phyloP scores from a whole-genome alignment of 2,113 vertebrate species.

The Cathartes aura region DNA sequence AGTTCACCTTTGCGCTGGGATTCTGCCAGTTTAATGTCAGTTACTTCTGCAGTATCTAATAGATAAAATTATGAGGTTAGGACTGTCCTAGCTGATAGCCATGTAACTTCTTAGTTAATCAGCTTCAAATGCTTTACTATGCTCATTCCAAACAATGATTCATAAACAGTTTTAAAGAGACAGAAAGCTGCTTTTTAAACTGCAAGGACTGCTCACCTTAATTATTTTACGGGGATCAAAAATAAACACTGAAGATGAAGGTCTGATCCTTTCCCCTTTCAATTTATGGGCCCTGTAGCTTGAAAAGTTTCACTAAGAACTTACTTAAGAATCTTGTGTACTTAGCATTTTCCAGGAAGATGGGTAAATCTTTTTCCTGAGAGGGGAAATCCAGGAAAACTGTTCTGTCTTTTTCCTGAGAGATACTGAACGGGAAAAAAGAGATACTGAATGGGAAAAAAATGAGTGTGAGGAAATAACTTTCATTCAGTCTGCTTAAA shows the following conservation, averaged over 20 bases:
- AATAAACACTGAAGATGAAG: background rate
- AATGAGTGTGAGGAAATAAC: background rate
- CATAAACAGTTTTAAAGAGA: background rate
- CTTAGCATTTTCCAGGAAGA: background rate
- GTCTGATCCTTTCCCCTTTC: background rate
- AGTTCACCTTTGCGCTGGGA: background rate
- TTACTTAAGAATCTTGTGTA: background rate
- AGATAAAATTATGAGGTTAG: background rate
- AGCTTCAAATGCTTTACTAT: background rate
- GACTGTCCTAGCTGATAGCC: background rate
- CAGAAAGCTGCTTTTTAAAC: background rate
- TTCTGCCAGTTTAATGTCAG: slow-evolving; percentile 10
- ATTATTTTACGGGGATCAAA: background rate
- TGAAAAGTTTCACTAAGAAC: background rate
- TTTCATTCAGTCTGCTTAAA: background rate
- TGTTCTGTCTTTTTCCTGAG: background rate
- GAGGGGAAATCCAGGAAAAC: background rate
- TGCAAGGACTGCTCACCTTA: background rate
- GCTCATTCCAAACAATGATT: background rate
- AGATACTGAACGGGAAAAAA: background rate
- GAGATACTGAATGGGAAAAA: background rate
- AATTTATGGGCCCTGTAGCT: background rate
- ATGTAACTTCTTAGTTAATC: background rate
- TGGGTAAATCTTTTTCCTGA: background rate
- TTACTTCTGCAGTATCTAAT: background rate